Conservation (phyloP, 2,797 vertebrate genomes). For the Takifugu ocellatus region DNA sequence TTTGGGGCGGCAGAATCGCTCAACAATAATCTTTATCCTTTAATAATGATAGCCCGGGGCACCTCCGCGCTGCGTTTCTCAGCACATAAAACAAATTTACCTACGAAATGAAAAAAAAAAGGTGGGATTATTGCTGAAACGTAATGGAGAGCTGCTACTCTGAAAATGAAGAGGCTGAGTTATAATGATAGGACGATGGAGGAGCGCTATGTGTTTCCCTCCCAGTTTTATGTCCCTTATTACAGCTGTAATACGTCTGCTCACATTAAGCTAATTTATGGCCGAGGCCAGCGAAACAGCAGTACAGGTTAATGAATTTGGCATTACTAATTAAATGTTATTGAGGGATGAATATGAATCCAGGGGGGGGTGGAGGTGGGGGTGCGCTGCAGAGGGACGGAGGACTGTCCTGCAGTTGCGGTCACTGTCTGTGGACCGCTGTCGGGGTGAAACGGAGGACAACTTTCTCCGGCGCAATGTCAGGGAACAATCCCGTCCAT, state of each 20-base stretch:
- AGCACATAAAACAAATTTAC: constrained; percentile 26
- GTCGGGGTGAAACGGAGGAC: constrained; percentile 52
- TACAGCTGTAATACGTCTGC: constrained; percentile 77
- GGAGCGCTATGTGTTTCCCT: constrained; percentile 68
- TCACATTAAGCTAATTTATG: constrained; percentile 83
- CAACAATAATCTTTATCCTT: too few species aligned
- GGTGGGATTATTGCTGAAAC: constrained; percentile 32
- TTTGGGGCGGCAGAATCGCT: too few species aligned
- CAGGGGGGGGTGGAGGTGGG: constrained; percentile 41
- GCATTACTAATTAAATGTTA: constrained; percentile 98
- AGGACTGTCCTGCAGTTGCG: constrained; percentile 41
- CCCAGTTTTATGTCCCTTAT: constrained; percentile 80
- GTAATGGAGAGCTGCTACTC: constrained; percentile 39
- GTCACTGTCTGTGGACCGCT: constrained; percentile 6
- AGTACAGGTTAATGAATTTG: constrained; percentile 94
- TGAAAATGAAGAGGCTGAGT: constrained; percentile 50
- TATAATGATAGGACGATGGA: constrained; percentile 70
- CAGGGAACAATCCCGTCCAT: constrained; percentile 13
- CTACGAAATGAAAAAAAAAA: constrained; percentile 6
- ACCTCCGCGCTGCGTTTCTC: neutral
- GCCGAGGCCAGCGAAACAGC: constrained; percentile 73
- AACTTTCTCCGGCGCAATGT: constrained; percentile 22
- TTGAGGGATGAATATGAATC: constrained; percentile 95
- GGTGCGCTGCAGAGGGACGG: constrained; percentile 28
- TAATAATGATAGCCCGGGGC: neutral